phyloP scores from a whole-genome alignment of 2,797 vertebrate species.

The Sebastes kiyomatsui region DNA sequence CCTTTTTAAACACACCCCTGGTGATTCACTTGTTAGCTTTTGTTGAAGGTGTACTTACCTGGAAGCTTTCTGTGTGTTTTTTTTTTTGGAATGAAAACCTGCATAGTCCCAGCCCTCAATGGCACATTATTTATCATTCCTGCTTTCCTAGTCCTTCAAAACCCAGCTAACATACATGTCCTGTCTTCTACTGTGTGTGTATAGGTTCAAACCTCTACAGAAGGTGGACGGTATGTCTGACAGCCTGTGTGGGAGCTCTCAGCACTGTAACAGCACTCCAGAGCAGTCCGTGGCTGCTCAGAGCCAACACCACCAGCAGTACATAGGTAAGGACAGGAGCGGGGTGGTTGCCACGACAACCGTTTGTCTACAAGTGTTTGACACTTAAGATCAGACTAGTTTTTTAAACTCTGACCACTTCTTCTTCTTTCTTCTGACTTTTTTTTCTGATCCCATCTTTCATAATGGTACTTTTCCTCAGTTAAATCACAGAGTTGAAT shows the following conservation, averaged over 20 bases:
- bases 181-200: background rate
- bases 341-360: background rate
- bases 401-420: background rate
- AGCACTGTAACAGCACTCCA: constrained; percentile 84
- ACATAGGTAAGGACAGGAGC: constrained; percentile 86
- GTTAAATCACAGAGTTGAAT: background rate
- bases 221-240: constrained; percentile 92
- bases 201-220: constrained; percentile 93
- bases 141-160: background rate
- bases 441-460: no score
- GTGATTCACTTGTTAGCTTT: background rate
- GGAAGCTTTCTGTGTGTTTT: background rate
- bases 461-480: no score
- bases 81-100: background rate
- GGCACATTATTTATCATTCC: background rate
- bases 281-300: constrained; percentile 94
- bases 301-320: constrained; percentile 97
- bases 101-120: background rate
- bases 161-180: constrained; percentile 2
- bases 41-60: background rate
- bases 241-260: constrained; percentile 83
- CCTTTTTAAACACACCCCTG: background rate
- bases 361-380: background rate
- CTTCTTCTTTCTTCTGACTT: background rate
- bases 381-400: background rate